phyloP scores from a whole-genome alignment of 2,888 invertebrate genomes.

The Andrena chrysosceles region DNA sequence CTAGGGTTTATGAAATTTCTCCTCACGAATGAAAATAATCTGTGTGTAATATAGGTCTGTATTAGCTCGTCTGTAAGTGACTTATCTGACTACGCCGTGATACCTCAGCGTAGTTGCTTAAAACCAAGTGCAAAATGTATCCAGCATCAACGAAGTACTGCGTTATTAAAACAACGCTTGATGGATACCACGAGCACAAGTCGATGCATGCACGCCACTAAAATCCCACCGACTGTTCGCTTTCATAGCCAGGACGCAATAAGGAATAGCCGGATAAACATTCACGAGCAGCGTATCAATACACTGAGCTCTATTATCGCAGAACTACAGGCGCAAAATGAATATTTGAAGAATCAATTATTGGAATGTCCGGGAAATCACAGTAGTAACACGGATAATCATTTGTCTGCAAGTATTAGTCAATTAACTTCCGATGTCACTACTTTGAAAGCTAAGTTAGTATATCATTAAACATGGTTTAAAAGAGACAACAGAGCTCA shows the following conservation, averaged over 20 bases:
- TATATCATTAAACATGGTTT: constrained; percentile 20
- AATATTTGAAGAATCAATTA: constrained; percentile 64
- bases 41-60: constrained; percentile 61
- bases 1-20: constrained; percentile 18
- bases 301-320: constrained; percentile 60
- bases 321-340: constrained; percentile 71
- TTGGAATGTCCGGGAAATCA: constrained; percentile 41
- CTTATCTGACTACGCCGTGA: constrained; percentile 66
- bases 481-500: background rate
- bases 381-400: constrained; percentile 40
- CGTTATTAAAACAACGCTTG: constrained; percentile 19
- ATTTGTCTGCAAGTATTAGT: constrained; percentile 57
- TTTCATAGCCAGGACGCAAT: constrained; percentile 29
- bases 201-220: constrained; percentile 12
- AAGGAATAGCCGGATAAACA: constrained; percentile 19
- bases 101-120: constrained; percentile 42
- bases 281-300: constrained; percentile 63
- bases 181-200: constrained; percentile 24
- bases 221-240: constrained; percentile 20
- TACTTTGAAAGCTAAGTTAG: constrained; percentile 68
- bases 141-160: constrained; percentile 25
- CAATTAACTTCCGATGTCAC: constrained; percentile 66
- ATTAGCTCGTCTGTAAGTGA: constrained; percentile 74
- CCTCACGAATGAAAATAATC: constrained; percentile 25
- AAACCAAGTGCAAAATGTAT: constrained; percentile 44